phyloP scores from a whole-genome alignment of 2,113 vertebrate genomes.

The Ellobius talpinus region DNA sequence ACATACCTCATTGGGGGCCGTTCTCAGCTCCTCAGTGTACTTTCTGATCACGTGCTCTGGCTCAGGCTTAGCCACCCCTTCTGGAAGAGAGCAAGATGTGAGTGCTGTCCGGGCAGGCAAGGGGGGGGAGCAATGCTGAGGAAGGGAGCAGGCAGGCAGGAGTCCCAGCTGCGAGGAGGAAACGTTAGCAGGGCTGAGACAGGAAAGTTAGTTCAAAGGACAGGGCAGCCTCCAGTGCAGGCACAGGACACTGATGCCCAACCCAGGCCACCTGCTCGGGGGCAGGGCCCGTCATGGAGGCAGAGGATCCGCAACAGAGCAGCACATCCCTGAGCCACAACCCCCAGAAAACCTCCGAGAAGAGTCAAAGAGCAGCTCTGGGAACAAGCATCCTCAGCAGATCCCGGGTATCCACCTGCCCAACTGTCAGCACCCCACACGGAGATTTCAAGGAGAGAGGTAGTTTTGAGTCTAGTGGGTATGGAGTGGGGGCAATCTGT shows the following conservation, averaged over 20 bases:
- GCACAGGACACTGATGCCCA: not conserved
- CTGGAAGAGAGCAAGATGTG: constrained; percentile 71
- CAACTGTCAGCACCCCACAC: not conserved
- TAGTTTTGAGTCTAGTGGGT: fast-evolving
- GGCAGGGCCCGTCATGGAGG: not conserved
- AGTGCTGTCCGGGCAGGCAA: fast-evolving
- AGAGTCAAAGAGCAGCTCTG: not conserved
- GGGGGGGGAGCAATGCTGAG: not conserved
- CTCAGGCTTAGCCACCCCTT: constrained; percentile 69
- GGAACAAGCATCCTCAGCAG: not conserved
- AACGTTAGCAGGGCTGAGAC: constrained; percentile 26
- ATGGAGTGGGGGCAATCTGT: fast-evolving
- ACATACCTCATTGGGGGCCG: constrained; percentile 86
- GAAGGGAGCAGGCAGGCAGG: constrained; percentile 61
- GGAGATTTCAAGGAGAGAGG: not conserved
- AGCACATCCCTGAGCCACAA: not conserved
- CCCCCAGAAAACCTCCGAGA: not conserved
- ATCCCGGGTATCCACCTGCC: not conserved
- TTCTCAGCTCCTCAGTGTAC: constrained; percentile 87
- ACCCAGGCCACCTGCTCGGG: fast-evolving
- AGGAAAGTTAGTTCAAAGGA: constrained; percentile 42
- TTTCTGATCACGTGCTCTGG: constrained; percentile 89
- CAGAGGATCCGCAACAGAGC: not conserved
- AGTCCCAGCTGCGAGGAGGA: constrained; percentile 74
- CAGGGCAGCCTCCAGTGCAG: not conserved